phyloP scores from a whole-genome alignment of 2,797 vertebrate species.

The Spinibarbus caldwelli region DNA sequence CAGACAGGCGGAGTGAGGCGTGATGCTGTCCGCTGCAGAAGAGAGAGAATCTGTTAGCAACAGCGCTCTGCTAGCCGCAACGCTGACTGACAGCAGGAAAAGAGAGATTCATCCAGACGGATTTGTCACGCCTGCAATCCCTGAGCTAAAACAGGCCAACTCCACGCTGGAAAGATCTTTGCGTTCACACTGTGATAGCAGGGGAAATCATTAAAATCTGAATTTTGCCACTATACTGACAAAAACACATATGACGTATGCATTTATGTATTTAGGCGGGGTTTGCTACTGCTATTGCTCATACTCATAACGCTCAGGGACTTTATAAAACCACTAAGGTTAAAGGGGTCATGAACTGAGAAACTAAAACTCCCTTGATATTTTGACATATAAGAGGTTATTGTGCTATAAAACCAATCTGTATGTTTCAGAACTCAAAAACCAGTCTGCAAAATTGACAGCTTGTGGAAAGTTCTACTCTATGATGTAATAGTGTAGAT shows the following conservation, averaged over 20 bases:
- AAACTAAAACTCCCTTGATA: no score
- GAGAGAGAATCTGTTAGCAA: no score
- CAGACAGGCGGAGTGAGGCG: constrained; percentile 13
- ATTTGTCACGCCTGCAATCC: constrained; percentile 12
- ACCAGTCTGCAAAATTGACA: no score
- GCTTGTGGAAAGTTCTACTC: no score
- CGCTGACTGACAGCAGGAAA: constrained; percentile 47
- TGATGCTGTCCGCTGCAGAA: constrained; percentile 32
- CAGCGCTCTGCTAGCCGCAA: no score
- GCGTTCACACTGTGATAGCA: constrained; percentile 29
- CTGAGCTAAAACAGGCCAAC: constrained; percentile 30
- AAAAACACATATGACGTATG: neutral
- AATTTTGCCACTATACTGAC: constrained; percentile 4
- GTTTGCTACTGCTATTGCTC: neutral
- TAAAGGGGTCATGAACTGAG: no score
- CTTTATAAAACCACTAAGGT: neutral
- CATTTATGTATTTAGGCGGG: neutral
- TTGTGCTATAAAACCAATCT: no score
- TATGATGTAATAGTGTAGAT: no score
- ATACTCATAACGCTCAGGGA: neutral
- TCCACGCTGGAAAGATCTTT: no score
- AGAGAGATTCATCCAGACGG: constrained; percentile 34
- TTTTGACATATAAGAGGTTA: no score
- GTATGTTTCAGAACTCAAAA: no score
- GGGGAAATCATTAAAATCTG: constrained; percentile 43